A percentile compares a stretch with the other conserved stretches of the same genome.
Conservation (phyloP, 2,888 invertebrate species). For the Amblyjoppa fuscipennis region DNA sequence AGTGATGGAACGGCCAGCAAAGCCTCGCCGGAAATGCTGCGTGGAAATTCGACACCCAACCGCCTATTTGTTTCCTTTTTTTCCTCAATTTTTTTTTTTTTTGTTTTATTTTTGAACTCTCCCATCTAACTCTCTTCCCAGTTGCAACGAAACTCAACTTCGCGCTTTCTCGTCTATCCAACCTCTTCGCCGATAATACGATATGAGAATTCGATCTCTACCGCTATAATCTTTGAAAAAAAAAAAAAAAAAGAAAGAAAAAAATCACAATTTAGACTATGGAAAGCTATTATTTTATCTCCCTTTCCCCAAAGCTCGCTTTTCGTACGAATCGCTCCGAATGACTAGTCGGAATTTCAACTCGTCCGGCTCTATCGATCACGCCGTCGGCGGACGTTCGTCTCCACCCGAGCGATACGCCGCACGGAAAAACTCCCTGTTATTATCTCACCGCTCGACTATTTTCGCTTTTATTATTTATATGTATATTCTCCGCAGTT, state of each 20-base stretch:
- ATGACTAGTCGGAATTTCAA: slow-evolving; percentile 34
- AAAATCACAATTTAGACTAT: slow-evolving; percentile 21
- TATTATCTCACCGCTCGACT: slow-evolving; percentile 42
- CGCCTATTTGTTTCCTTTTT: slow-evolving; percentile 10
- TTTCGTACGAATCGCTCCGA: background rate
- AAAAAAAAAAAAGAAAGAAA: slow-evolving; percentile 3
- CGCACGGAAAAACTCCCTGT: slow-evolving; percentile 33
- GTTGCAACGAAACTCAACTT: background rate
- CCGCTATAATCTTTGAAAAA: background rate
- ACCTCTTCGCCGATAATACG: background rate
- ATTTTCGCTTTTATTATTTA: slow-evolving; percentile 8
- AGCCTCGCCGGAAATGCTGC: slow-evolving; percentile 49
- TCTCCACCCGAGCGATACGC: background rate
- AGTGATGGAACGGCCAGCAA: slow-evolving; percentile 42
- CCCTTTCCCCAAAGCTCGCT: background rate
- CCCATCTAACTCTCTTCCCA: slow-evolving; percentile 5
- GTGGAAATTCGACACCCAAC: slow-evolving; percentile 64
- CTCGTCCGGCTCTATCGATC: slow-evolving; percentile 57
- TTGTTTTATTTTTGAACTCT: background rate
- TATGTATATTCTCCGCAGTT: slow-evolving; percentile 2
- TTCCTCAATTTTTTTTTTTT: background rate
- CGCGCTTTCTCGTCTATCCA: background rate
- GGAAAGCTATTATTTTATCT: background rate
- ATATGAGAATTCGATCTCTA: slow-evolving; percentile 45
- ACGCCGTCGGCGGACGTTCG: background rate